Evolutionary conservation across 2,113 vertebrate genomes (phyloP), one percentile per base, ranked within the genome.

Genomic region (Cynocephalus volans): DNA sequence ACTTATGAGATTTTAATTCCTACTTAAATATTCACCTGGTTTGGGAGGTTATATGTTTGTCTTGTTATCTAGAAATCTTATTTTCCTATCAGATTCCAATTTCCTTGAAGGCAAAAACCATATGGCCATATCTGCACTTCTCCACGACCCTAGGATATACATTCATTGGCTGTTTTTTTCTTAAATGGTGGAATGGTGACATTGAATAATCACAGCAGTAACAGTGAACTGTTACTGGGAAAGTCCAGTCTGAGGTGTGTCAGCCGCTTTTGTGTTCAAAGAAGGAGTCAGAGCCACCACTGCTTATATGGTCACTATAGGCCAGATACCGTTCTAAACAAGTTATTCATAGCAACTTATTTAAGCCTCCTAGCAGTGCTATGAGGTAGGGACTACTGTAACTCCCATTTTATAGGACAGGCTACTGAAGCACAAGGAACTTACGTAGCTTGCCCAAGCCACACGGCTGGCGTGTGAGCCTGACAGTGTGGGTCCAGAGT

Each of bases 1-100:
- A 73, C 60, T 84, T 80, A 58, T 56, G 92, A 93, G 80, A 87
- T 36, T 92, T 87, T 96, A 64, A 64, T 88, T 88, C n/a, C 52
- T 92, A 12, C 5, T 92, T 93, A 83, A 97, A 89, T 93, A 88
- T 65, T 79, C 36, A 85, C 52, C 26, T 67, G 26, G 23, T 80
- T 96, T 86, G 31, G n/a, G 23, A 95, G 18, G 52, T 56, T 67
- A 41, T 48, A 50, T 19, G 19, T 72, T 52, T 75, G 24, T 31
- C 41, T 33, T 73, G 21, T 88, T n/a, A 56, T 26, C 54, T 81
- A 26, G 12, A 56, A 95, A 86, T 75, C 23, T 69, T 65, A 24
- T 62, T 82, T 94, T 62, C 60, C 41, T 18, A 52, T 54, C 56
- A 65, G 4, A 69, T 84, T 76, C 54, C 28, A 84, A 69, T 72